Evolutionary conservation across 2,113 vertebrate species (phyloP).

Genomic region (Nesoenas mayeri): DNA sequence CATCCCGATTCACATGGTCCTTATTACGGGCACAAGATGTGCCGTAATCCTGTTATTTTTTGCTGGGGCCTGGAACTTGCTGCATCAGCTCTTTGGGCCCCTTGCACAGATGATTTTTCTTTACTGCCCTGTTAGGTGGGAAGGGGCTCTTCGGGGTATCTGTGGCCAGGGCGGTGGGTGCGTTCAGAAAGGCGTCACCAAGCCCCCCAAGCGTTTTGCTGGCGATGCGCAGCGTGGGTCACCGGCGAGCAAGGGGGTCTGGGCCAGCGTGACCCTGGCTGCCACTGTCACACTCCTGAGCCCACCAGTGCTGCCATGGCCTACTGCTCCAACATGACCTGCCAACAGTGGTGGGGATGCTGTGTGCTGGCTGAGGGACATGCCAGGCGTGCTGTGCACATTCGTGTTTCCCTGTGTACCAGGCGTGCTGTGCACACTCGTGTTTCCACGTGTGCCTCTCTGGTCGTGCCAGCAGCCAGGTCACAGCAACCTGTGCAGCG

Average conservation of each 20-base stretch:
- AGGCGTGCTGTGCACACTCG: no score
- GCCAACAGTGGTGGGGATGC: accelerated
- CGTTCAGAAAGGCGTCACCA: neutral
- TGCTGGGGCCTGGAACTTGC: neutral
- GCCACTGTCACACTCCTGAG: neutral
- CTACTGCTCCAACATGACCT: neutral
- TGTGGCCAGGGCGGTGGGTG: accelerated
- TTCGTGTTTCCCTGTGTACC: neutral
- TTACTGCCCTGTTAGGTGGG: neutral
- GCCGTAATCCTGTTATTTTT: neutral
- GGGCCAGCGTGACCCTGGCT: neutral
- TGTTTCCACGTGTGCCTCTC: neutral
- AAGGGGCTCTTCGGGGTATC: neutral
- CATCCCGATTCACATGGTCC: constrained; percentile 4
- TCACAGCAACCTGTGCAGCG: accelerated
- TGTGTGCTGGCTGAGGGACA: accelerated
- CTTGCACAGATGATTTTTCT: neutral
- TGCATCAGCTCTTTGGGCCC: constrained; percentile 22
- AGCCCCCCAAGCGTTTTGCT: neutral
- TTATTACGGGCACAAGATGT: neutral
- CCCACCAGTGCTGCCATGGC: neutral
- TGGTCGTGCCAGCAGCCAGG: neutral
- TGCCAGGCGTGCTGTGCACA: accelerated
- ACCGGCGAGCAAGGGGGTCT: neutral
- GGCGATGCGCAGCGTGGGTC: neutral